Evolutionary conservation across 2,888 invertebrate genomes (phyloP), one percentile per base, ranked within the genome.

Genomic region (Cacoxenus indagator): DNA sequence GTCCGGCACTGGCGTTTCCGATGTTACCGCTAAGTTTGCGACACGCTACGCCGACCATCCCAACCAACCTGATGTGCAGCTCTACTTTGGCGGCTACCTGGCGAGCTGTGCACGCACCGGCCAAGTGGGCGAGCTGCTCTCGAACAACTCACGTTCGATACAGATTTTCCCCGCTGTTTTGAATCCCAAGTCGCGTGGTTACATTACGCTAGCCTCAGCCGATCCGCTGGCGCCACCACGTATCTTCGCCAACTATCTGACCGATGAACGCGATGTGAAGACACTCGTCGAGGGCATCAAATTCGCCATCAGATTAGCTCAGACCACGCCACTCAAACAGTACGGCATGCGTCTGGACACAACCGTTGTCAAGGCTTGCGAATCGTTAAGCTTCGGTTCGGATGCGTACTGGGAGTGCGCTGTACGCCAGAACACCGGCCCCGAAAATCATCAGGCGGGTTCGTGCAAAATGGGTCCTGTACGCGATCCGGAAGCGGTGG

Each of bases 1-100:
- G 95, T 95, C 95, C 14, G 96, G 96, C 22, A 96, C 95, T 51
- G 96, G 96, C 89, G 91, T 95, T 84, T 93, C 94, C 0, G 96
- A 96, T 88, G 95, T 95, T 4, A 95, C 96, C 0, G 96, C 92
- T 0, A 93, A 95, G 88, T 90, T 96, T 65, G 92, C 95, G 84
- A 92, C 95, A 0, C 94, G 93, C 83, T 95, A 92, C 88, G 92
- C 94, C 1, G 92, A 95, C 78, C 91, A 92, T 0, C 88, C 90
- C 0, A 91, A 92, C 46, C 93, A 94, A 84, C 96, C 96, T 0
- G 96, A 97, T 85, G 86, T 96, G 8, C 96, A 97, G 85, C 90
- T 93, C 74, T 96, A 96, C 89, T 96, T 96, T 87, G 94, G 95
- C 8, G 96, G 94, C 1, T 96, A 93, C 88, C 89, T 96, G 70